phyloP scores from a whole-genome alignment of 2,888 invertebrate genomes.

The Aproaerema taeniolella region DNA sequence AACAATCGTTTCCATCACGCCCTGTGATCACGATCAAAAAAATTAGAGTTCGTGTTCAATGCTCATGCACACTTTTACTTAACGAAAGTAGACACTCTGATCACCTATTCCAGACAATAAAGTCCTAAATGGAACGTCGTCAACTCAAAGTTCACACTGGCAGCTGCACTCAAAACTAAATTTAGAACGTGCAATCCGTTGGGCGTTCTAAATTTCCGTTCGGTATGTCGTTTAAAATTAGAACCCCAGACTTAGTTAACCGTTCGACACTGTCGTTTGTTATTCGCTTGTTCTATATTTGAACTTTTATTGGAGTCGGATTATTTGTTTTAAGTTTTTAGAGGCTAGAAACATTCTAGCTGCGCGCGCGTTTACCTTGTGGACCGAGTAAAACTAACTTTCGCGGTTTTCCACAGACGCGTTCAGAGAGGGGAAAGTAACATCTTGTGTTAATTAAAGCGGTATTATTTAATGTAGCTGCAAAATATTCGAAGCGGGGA shows the following conservation, averaged over 20 bases:
- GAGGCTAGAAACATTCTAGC: slow-evolving; percentile 16
- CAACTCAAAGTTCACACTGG: slow-evolving; percentile 59
- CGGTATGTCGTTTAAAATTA: slow-evolving; percentile 69
- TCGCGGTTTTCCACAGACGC: slow-evolving; percentile 61
- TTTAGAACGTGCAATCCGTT: slow-evolving; percentile 68
- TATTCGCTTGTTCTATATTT: slow-evolving; percentile 62
- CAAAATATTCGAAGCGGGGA: slow-evolving; percentile 37
- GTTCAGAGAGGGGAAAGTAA: slow-evolving; percentile 64
- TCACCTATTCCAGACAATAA: slow-evolving; percentile 5
- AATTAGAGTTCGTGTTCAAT: slow-evolving; percentile 9
- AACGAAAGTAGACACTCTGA: slow-evolving; percentile 22
- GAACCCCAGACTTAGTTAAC: slow-evolving; percentile 67
- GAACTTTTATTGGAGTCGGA: slow-evolving; percentile 22
- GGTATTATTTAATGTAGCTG: slow-evolving; percentile 44
- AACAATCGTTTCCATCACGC: slow-evolving; percentile 40
- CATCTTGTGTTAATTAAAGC: slow-evolving; percentile 53
- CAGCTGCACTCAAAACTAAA: slow-evolving; percentile 67
- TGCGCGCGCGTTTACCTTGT: slow-evolving; percentile 42
- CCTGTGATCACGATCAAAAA: slow-evolving; percentile 34
- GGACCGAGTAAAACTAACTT: slow-evolving; percentile 45
- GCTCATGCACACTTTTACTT: slow-evolving; percentile 24
- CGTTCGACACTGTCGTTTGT: slow-evolving; percentile 68
- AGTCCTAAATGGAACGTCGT: slow-evolving; percentile 17
- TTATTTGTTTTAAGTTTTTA: slow-evolving; percentile 9
- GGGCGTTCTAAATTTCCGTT: slow-evolving; percentile 70